Conservation (phyloP, 2,888 invertebrate genomes). For the Netelia fuscicornis region DNA sequence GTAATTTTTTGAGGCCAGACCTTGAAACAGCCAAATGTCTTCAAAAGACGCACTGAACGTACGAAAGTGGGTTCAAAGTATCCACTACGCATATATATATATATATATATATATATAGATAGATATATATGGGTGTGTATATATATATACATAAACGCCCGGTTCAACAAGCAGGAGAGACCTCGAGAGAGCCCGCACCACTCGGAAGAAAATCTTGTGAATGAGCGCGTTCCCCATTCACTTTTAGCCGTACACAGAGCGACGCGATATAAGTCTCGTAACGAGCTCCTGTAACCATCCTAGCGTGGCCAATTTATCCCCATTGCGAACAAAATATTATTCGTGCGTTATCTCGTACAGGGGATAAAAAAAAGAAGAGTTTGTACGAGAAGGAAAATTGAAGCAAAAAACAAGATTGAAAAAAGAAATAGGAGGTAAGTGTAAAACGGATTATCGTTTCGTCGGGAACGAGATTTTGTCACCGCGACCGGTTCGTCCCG, state of each 20-base stretch:
- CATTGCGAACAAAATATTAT: conserved; percentile 61
- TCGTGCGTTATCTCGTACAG: conserved; percentile 30
- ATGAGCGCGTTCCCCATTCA: conserved; percentile 83
- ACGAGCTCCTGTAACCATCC: conserved; percentile 67
- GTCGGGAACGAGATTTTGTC: background rate
- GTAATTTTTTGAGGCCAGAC: conserved; percentile 9
- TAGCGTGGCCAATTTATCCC: conserved; percentile 67
- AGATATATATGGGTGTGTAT: background rate
- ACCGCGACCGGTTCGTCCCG: conserved; percentile 16
- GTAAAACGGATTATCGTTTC: conserved; percentile 1
- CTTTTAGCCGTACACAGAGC: conserved; percentile 77
- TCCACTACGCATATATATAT: background rate
- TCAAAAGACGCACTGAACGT: conserved; percentile 1
- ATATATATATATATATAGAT: conserved; percentile 21
- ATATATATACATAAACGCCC: conserved; percentile 29
- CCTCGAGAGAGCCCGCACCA: conserved; percentile 70
- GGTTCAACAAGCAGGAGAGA: conserved; percentile 57
- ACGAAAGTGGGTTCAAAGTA: conserved; percentile 17
- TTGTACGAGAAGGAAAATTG: background rate
- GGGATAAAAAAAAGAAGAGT: conserved; percentile 1
- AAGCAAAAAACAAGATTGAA: background rate
- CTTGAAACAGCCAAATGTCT: conserved; percentile 26
- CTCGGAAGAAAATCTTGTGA: conserved; percentile 82
- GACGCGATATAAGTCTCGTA: conserved; percentile 66
- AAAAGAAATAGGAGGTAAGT: conserved; percentile 10